Percentiles rank a stretch among this genome's conserved stretches.
Conservation (phyloP, 2,888 invertebrate species). For the Andrena dorsata region DNA sequence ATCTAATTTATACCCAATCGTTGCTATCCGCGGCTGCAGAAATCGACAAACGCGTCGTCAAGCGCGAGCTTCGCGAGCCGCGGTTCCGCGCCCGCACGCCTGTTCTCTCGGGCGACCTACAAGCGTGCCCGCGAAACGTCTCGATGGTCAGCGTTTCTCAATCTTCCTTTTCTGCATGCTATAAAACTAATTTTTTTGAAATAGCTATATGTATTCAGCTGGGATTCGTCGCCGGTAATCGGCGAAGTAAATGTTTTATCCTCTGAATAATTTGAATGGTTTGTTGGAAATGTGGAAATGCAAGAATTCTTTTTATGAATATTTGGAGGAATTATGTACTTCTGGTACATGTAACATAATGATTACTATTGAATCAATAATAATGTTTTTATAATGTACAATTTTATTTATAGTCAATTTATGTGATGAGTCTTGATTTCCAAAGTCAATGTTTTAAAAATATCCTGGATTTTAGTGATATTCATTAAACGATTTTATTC, state of each 20-base stretch:
- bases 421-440: neutral
- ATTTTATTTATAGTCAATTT: too few relatives aligned
- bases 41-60: too few relatives aligned
- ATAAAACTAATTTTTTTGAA: neutral
- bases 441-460: slow-evolving; percentile 53
- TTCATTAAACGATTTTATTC: too few relatives aligned
- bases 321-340: slow-evolving; percentile 86
- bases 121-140: too few relatives aligned
- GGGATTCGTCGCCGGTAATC: slow-evolving; percentile 34
- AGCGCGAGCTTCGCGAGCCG: too few relatives aligned
- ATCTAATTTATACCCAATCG: too few relatives aligned
- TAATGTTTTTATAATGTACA: neutral
- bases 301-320: slow-evolving; percentile 86
- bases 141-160: too few relatives aligned
- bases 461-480: neutral
- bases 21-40: too few relatives aligned
- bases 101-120: too few relatives aligned
- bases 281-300: slow-evolving; percentile 88
- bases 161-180: too few relatives aligned
- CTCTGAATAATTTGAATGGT: slow-evolving; percentile 86
- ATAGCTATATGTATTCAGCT: neutral
- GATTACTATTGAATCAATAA: neutral
- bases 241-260: slow-evolving; percentile 87
- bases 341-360: slow-evolving; percentile 84
- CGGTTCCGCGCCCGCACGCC: too few relatives aligned